Conservation (phyloP, 2,888 invertebrate species). For the Cephalotes varians region DNA sequence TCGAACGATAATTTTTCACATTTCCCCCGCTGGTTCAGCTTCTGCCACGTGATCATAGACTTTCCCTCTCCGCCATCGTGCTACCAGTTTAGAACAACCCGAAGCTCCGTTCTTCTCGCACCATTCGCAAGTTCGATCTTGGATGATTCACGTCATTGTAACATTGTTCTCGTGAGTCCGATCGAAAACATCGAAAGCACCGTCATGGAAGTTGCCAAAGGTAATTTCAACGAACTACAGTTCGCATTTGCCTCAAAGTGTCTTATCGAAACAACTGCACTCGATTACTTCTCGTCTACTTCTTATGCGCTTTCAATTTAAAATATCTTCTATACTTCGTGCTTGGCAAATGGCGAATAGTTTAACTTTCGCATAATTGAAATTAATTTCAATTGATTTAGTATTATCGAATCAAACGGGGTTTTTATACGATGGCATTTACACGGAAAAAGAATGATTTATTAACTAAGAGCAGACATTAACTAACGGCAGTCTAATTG, state of each 20-base stretch:
- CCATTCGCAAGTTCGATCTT: constrained; percentile 78
- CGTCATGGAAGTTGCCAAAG: constrained; percentile 81
- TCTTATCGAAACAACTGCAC: background rate
- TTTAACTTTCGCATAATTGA: background rate
- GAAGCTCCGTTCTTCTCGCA: constrained; percentile 72
- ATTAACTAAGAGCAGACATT: too few relatives aligned
- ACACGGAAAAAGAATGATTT: background rate
- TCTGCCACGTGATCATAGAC: constrained; percentile 70
- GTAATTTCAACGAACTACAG: constrained; percentile 60
- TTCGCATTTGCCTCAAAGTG: background rate
- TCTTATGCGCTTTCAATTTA: background rate
- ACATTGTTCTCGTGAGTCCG: background rate
- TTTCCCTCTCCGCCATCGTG: constrained; percentile 66
- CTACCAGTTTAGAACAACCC: constrained; percentile 81
- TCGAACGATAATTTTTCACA: constrained; percentile 60
- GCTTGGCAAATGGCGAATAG: background rate
- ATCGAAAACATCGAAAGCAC: constrained; percentile 1
- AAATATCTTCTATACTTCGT: background rate
- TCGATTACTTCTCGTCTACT: background rate
- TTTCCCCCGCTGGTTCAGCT: constrained; percentile 32
- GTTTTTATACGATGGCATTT: background rate
- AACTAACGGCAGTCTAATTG: background rate
- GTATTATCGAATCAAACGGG: background rate
- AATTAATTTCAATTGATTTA: background rate
- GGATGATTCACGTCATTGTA: constrained; percentile 58